Evolutionary conservation across 2,797 vertebrate genomes (phyloP).

Genomic region (Ciconia nigra): DNA sequence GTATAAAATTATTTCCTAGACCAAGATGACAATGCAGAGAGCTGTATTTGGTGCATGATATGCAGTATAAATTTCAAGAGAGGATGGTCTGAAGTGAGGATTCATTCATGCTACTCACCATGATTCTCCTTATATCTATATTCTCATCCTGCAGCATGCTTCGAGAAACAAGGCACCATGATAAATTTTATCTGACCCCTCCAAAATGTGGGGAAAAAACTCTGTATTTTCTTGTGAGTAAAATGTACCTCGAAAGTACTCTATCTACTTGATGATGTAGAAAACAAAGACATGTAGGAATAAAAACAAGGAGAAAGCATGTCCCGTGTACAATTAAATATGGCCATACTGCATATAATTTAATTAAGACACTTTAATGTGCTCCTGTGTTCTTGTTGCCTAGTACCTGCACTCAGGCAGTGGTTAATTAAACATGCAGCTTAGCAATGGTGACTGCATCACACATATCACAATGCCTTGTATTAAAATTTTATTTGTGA

Average conservation of each 20-base stretch:
- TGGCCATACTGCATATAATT: background rate
- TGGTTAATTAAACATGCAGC: slow-evolving; percentile 3
- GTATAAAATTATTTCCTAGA: background rate
- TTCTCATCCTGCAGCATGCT: background rate
- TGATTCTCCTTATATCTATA: background rate
- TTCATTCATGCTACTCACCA: background rate
- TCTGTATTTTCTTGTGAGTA: background rate
- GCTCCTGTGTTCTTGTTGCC: background rate
- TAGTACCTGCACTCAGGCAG: slow-evolving; percentile 30
- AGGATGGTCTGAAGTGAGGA: background rate
- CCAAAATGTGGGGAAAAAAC: background rate
- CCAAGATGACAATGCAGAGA: background rate
- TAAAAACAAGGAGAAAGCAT: background rate
- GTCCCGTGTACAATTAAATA: background rate
- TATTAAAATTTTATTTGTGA: background rate
- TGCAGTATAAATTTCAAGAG: background rate
- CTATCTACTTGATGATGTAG: background rate
- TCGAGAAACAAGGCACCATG: background rate
- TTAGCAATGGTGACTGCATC: background rate
- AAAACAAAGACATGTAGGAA: background rate
- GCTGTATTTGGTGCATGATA: background rate
- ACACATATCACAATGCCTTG: background rate
- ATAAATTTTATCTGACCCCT: background rate
- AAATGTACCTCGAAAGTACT: background rate
- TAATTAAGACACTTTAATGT: slow-evolving; percentile 22